Conservation (phyloP, 2,113 vertebrate genomes). For the Tychaedon coryphoeus region DNA sequence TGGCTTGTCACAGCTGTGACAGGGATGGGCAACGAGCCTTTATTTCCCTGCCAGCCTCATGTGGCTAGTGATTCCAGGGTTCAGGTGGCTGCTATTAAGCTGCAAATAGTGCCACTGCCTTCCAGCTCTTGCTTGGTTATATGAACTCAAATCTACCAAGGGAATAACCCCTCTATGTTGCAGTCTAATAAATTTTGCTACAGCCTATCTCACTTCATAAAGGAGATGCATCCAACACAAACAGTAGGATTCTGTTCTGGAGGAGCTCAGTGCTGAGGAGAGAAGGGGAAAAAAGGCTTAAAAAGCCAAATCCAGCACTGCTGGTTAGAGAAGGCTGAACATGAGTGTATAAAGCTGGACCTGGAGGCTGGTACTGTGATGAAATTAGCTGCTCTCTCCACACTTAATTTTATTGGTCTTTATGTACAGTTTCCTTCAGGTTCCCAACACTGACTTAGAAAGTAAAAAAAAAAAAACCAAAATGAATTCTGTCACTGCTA, state of each 20-base stretch:
- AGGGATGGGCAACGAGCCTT: neutral
- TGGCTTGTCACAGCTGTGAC: neutral
- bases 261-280: neutral
- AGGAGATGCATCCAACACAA: neutral
- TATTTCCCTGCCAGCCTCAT: neutral
- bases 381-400: neutral
- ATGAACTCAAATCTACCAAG: neutral
- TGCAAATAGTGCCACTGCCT: neutral
- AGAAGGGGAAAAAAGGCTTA: neutral
- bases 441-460: neutral
- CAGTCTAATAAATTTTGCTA: neutral
- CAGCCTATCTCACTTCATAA: neutral
- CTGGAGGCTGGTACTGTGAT: neutral
- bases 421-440: neutral
- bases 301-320: neutral
- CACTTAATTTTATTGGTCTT: neutral
- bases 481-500: neutral
- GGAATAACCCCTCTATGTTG: neutral
- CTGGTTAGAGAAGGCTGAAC: neutral
- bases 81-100: neutral
- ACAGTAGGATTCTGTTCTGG: neutral
- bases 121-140: neutral
- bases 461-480: neutral
- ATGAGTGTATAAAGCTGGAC: neutral
- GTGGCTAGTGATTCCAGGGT: neutral